phyloP scores from a whole-genome alignment of 2,888 invertebrate genomes.

The Tyria jacobaeae region DNA sequence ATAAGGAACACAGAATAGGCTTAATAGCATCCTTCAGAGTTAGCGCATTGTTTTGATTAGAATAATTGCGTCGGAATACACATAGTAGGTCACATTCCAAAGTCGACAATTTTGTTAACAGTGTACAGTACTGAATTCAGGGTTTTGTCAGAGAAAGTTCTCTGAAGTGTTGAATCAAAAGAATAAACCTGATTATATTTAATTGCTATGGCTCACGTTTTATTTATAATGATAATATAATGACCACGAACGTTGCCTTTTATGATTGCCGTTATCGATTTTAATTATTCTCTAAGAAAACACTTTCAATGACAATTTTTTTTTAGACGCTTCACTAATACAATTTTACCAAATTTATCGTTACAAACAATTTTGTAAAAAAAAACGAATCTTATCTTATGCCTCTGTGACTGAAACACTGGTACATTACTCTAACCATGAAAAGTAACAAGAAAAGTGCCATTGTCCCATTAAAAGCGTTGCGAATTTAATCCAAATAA shows the following conservation, averaged over 20 bases:
- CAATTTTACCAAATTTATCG: too few relatives aligned
- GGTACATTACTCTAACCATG: background rate
- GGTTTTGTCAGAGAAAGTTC: background rate
- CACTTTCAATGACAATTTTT: too few relatives aligned
- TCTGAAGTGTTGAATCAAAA: background rate
- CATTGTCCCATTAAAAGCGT: slow-evolving; percentile 50
- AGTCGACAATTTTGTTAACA: background rate
- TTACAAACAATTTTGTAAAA: background rate
- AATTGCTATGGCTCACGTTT: too few relatives aligned
- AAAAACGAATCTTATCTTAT: background rate
- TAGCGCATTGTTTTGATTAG: slow-evolving; percentile 31
- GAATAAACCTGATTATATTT: too few relatives aligned
- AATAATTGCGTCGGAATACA: slow-evolving; percentile 13
- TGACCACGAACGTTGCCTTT: too few relatives aligned
- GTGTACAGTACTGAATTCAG: too few relatives aligned
- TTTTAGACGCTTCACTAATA: background rate
- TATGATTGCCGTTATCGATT: too few relatives aligned
- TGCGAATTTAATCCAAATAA: slow-evolving; percentile 59
- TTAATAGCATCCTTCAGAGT: slow-evolving; percentile 30
- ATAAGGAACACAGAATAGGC: slow-evolving; percentile 13
- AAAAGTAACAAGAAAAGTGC: slow-evolving; percentile 6
- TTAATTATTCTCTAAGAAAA: too few relatives aligned
- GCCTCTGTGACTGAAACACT: background rate
- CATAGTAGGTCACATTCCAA: slow-evolving; percentile 9
- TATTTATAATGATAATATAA: too few relatives aligned